phyloP scores from a whole-genome alignment of 1,140 invertebrate species.

The Leptestheria dahalacensis region DNA sequence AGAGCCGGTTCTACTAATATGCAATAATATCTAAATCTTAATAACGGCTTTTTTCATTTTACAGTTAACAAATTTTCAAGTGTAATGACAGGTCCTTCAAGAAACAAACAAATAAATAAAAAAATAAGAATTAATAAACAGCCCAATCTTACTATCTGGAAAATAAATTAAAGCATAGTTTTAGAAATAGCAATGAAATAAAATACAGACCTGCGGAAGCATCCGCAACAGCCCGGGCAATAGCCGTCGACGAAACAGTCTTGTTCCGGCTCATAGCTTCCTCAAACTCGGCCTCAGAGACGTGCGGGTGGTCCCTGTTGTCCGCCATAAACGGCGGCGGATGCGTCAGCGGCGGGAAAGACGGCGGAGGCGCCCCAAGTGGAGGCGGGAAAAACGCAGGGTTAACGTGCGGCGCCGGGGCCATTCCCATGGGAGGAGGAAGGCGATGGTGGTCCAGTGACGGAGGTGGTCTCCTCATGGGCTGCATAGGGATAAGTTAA shows the following conservation, averaged over 20 bases:
- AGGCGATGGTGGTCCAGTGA: constrained; percentile 48
- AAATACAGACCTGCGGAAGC: constrained; percentile 55
- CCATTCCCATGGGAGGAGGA: constrained; percentile 31
- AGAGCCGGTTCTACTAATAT: background rate
- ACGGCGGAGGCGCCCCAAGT: constrained; percentile 33
- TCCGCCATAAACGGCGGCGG: constrained; percentile 2
- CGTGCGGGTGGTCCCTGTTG: constrained; percentile 36
- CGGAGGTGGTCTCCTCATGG: constrained; percentile 37
- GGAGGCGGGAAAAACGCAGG: constrained; percentile 76
- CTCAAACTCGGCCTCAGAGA: constrained; percentile 91
- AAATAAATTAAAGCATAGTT: background rate
- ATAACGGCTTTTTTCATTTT: no score
- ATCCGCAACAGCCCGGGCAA: constrained; percentile 90
- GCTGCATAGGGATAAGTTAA: no score
- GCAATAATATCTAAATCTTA: no score
- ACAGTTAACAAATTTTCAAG: no score
- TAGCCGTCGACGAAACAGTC: constrained; percentile 91
- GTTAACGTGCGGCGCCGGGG: constrained; percentile 86
- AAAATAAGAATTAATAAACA: no score
- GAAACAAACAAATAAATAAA: no score
- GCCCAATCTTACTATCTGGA: no score
- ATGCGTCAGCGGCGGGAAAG: constrained; percentile 29
- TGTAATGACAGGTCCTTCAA: no score
- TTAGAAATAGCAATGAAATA: constrained; percentile 5
- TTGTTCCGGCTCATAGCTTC: constrained; percentile 95